Percentiles rank a stretch among this genome's conserved stretches.
phyloP scores from a whole-genome alignment of 2,888 invertebrate genomes.

The Latrodectus hesperus region DNA sequence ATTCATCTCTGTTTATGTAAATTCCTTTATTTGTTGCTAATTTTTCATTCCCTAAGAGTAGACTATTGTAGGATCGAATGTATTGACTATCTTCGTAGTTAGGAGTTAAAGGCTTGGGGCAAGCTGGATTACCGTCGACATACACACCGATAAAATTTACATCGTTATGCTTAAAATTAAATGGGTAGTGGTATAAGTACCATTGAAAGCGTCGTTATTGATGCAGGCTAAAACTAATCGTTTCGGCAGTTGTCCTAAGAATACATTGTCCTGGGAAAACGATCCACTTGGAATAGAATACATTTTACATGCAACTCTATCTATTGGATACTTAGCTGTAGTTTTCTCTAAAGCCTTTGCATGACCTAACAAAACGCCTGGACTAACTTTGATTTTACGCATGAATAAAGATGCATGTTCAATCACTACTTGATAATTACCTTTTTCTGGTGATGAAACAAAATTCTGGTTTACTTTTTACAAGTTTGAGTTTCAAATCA shows the following conservation, averaged over 20 bases:
- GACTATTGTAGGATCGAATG: not conserved
- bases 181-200: not conserved
- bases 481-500: not conserved
- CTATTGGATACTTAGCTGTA: not conserved
- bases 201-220: not conserved
- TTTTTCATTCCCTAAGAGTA: not conserved
- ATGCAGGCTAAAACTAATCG: not conserved
- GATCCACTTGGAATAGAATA: not conserved
- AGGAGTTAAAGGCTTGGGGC: too few relatives aligned
- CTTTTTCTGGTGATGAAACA: not conserved
- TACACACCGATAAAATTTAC: not conserved
- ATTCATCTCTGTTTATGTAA: not conserved
- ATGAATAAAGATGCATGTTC: conserved; percentile 1
- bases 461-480: not conserved
- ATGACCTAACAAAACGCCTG: not conserved
- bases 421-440: not conserved
- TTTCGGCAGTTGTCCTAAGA: not conserved
- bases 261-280: not conserved
- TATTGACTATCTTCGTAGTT: not conserved
- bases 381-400: conserved; percentile 27
- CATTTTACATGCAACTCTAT: conserved; percentile 17
- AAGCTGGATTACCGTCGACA: too few relatives aligned
- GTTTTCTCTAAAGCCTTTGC: not conserved
- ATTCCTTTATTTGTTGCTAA: not conserved
- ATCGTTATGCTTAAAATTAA: not conserved